These are phyloP conservation scores for Trichosurus vulpecula DNA, from an alignment of 2,797 vertebrate genomes.

Conservation along the genomic window DNA sequence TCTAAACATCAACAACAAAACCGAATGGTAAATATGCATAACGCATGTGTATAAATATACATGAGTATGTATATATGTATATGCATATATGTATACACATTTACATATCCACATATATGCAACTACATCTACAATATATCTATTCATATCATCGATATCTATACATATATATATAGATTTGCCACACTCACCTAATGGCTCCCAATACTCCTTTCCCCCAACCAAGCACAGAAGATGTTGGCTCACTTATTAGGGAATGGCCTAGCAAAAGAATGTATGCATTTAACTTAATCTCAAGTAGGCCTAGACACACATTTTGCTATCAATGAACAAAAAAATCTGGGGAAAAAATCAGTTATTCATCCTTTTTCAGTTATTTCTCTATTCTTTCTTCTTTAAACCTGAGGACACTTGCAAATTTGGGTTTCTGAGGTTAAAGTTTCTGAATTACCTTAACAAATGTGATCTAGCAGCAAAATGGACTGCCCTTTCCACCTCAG, in stretches of 20 bases:
- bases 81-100: no score
- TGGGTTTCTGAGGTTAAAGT: background rate
- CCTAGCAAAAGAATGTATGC: constrained; percentile 23
- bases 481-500: constrained; percentile 2
- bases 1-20: background rate
- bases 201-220: background rate
- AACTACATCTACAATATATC: no score
- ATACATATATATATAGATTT: background rate
- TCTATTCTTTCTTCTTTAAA: background rate
- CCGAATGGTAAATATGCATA: background rate
- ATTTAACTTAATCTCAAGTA: constrained; percentile 53
- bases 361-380: background rate
- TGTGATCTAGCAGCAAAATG: background rate
- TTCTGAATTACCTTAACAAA: background rate
- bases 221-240: background rate
- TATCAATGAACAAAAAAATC: background rate
- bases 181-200: background rate
- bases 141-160: background rate
- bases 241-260: background rate
- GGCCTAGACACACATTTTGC: background rate
- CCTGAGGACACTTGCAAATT: background rate
- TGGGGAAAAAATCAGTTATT: background rate
- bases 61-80: background rate
- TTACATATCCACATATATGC: no score
- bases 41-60: background rate